Evolutionary conservation across 1,140 invertebrate species (phyloP), one percentile per base, ranked within the genome.

Genomic region (Theocolax elegans): DNA sequence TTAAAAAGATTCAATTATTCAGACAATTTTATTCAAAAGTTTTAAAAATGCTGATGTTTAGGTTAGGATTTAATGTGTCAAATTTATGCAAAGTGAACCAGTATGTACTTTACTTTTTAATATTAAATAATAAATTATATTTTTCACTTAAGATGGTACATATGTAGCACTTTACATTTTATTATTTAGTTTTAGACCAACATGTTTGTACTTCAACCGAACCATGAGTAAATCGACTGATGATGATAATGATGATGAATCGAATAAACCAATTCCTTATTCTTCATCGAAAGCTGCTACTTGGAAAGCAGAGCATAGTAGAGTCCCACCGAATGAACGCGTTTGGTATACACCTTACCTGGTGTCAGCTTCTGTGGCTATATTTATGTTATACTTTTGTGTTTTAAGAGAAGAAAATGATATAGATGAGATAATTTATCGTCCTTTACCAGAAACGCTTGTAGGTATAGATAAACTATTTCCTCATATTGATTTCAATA

Each of bases 371-470:
- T 93, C 93, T 78, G 9, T 93, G 1, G 58, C 81, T 1, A 77
- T 88, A 1, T 94, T 97, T 73, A 74, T 95, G 3, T 64, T 94
- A 13, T 96, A 96, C 75, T 97, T 96, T 76, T 90, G 88, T 74
- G 71, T 92, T n/a, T 74, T 96, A 1, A 87, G 95, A 74, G 94
- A 96, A 86, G 94, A 96, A 79, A 97, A 91, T 85, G 93, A 96
- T 81, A 83, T 96, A 3, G 95, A 97, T 81, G 75, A 83, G 40
- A 85, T 90, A 73, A 85, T 95, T 53, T 81, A 73, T 9, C 21
- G 49, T 44, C 68, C 72, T 1, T 38, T 74, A 44, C 29, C 63
- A 40, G 42, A 63, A 53, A 35, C 42, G 19, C 9, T 74, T 1
- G 17, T 58, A 49, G 42, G 27, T 2, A 44, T 71, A 19, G 49